Base-by-base conservation (phyloP, 2,113 vertebrate genomes). In the Chloropsis hardwickii region DNA sequence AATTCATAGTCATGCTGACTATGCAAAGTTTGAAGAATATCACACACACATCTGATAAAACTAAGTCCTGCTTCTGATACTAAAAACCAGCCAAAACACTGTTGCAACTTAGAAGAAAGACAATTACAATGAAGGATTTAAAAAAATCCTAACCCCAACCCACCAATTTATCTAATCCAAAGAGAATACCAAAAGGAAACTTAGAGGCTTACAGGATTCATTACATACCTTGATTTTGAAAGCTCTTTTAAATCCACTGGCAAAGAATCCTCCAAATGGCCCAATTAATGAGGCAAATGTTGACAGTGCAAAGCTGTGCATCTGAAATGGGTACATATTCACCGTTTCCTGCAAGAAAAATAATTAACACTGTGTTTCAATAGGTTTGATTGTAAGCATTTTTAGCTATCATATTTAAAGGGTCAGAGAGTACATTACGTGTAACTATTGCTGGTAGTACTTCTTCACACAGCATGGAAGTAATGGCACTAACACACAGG, bases 221-320 rank as follows among this genome's bases (percentile, higher is more conserved):
- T 40, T 29, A 93, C 95, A 74, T 61, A 99, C 99, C 98, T 99
- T 99, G 88, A 99, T 99, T 98, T 99, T 99, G 94, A 99, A 99
- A 69, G 99, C 99, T 97, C 99, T 98, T 98, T 99, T 99, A 97
- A 99, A 99, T 83, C 99, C 99, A 71, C 99, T 99, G 77, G 99
- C 99, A 18, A 99, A 99, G 97, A 99, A 99, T n/a, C 99, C 99
- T 57, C 99, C 99, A 13, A 99, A 99, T 2, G 99, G 99, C 7
- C 99, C 99, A 67, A 99, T 99, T 94, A 99, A 97, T 1, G 99
- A 99, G 3, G 97, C 99, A 60, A 99, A 99, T 0, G 99, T 98
- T 17, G 99, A 99, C 66, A 99, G 98, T 44, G 99, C 99, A 81
- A 99, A 92, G 97, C 99, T 99, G 97, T 99, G 99, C 97, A 99